Evolutionary conservation across 2,797 vertebrate genomes (phyloP).

Genomic region (Acanthurus leucopareius): DNA sequence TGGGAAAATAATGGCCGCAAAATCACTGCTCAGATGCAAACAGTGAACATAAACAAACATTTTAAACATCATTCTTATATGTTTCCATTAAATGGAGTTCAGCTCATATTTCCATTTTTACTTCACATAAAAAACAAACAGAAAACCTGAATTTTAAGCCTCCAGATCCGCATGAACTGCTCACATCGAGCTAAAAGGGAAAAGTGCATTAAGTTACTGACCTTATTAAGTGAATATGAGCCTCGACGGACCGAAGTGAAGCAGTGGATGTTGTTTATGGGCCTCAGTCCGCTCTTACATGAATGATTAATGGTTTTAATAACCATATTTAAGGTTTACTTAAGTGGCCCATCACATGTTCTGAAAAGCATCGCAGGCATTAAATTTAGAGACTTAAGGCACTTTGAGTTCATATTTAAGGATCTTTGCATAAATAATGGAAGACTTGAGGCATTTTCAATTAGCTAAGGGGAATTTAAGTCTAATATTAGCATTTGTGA

Average conservation of each 20-base stretch:
- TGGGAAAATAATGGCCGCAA: no score
- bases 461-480: not conserved
- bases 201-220: not conserved
- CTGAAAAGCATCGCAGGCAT: not conserved
- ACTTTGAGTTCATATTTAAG: not conserved
- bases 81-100: no score
- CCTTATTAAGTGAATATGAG: constrained; percentile 1
- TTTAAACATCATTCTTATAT: no score
- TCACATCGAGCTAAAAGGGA: not conserved
- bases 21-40: no score
- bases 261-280: not conserved
- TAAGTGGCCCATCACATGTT: not conserved
- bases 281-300: constrained; percentile 5
- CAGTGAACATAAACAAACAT: no score
- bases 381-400: not conserved
- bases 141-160: not conserved
- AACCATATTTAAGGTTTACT: constrained; percentile 15
- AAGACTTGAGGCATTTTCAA: not conserved
- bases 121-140: no score
- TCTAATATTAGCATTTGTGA: not conserved
- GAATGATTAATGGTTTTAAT: constrained; percentile 27
- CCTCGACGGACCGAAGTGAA: not conserved
- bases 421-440: not conserved
- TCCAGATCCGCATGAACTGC: not conserved
- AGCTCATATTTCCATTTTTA: not conserved